Conservation (phyloP, 2,797 vertebrate genomes). For the Thaleichthys pacificus region DNA sequence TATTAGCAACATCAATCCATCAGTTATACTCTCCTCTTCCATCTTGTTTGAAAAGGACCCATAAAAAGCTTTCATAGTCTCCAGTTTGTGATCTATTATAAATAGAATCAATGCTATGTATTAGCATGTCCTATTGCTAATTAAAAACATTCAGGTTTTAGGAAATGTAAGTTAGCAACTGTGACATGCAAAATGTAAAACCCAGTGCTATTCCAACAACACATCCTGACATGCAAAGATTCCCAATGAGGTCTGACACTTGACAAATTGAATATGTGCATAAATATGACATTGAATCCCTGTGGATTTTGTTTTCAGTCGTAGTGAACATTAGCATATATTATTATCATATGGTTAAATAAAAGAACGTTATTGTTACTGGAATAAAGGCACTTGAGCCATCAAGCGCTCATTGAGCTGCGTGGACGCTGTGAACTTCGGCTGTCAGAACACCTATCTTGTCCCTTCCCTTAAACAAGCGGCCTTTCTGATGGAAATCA, state of each 20-base stretch:
- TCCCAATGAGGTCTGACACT: not conserved
- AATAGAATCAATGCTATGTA: no score
- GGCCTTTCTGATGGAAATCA: slow-evolving; percentile 68
- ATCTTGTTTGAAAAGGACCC: not conserved
- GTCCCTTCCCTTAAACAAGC: slow-evolving; percentile 37
- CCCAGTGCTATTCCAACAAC: not conserved
- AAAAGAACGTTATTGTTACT: slow-evolving; percentile 46
- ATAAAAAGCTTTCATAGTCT: slow-evolving; percentile 2
- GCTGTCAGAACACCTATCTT: slow-evolving; percentile 17
- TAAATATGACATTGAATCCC: not conserved
- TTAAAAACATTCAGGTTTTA: no score
- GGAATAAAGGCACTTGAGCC: slow-evolving; percentile 53
- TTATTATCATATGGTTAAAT: slow-evolving; percentile 61
- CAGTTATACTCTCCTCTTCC: not conserved
- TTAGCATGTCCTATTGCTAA: no score
- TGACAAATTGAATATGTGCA: not conserved
- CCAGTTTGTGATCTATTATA: not conserved
- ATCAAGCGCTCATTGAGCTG: slow-evolving; percentile 38
- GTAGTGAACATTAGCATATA: slow-evolving; percentile 53
- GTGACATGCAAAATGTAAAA: no score
- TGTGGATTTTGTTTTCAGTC: not conserved
- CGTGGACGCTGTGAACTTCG: slow-evolving; percentile 32
- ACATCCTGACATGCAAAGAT: not conserved
- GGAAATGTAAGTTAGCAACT: no score
- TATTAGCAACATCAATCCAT: slow-evolving; percentile 22